Evolutionary conservation across 1,140 invertebrate species (phyloP).

Genomic region (Nasonia giraulti): DNA sequence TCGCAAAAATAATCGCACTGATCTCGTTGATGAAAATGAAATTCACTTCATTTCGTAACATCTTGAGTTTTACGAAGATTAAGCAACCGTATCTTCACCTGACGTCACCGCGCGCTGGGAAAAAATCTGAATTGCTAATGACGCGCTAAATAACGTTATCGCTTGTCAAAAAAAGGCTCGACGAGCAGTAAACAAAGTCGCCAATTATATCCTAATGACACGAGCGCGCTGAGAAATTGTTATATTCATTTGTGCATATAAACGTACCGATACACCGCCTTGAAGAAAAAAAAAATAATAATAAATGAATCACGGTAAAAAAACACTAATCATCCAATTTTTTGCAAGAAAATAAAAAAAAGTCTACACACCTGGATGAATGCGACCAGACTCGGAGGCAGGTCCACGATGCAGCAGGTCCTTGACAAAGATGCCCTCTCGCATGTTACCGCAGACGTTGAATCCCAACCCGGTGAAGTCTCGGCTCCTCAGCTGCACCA

Average conservation of each 20-base stretch:
- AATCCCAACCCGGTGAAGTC: slow-evolving; percentile 95
- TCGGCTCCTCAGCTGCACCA: slow-evolving; percentile 85
- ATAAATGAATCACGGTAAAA: too few relatives aligned
- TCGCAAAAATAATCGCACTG: too few relatives aligned
- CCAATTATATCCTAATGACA: background rate
- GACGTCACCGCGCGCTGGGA: background rate
- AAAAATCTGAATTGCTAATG: background rate
- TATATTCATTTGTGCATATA: too few relatives aligned
- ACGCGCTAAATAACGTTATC: too few relatives aligned
- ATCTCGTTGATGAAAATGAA: too few relatives aligned
- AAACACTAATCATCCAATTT: background rate
- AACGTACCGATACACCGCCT: too few relatives aligned
- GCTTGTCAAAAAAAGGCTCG: too few relatives aligned
- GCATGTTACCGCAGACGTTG: slow-evolving; percentile 90
- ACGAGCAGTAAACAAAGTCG: background rate
- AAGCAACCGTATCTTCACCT: background rate
- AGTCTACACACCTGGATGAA: slow-evolving; percentile 82
- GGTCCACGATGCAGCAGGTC: slow-evolving; percentile 90
- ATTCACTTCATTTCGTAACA: too few relatives aligned
- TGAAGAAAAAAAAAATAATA: too few relatives aligned
- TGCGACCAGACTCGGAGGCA: slow-evolving; percentile 87
- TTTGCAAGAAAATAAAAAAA: background rate
- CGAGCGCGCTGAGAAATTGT: background rate
- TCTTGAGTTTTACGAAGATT: too few relatives aligned
- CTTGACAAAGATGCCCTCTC: slow-evolving; percentile 91